Evolutionary conservation across 2,113 vertebrate species (phyloP), one percentile per base, ranked within the genome.

Genomic region (Calyptommatus sinebrachiatus): DNA sequence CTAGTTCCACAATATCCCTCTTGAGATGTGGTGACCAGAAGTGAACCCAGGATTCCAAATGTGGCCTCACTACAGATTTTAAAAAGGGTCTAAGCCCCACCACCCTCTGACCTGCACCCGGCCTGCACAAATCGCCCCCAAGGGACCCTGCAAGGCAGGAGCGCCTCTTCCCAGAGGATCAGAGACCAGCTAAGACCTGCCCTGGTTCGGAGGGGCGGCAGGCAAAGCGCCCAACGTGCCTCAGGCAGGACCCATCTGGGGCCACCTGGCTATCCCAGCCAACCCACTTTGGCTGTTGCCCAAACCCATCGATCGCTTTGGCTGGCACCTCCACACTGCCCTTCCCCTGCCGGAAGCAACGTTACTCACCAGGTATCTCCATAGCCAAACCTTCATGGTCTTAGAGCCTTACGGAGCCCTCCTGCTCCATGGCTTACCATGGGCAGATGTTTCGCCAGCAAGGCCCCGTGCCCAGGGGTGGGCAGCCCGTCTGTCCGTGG

Each of bases 321-420:
- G 45, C 46, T 73, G 78, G 78, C 78, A 48, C 57, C 4, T 3
- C 12, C 1, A 4, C 1, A 8, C 31, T 3, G 73, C 16, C 73
- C 73, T 62, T 66, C 80, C 80, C 45, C 80, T 75, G 14, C 24
- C 1, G 14, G 26, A 22, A 21, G 1, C 20, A 10, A 26, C 14
- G 7, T 61, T 12, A 83, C 81, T 83, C 70, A 83, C 81, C 81
- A 72, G 75, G 26, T 31, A 57, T 83, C 81, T 75, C 81, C 81
- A 83, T 83, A 66, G 69, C 81, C 81, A 68, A 77, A 57, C 11
- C 69, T 26, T 53, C 81, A 83, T 83, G 61, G 48, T 66, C 81
- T 35, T 45, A 73, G 69, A 1, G 4, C 7, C 75, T 77, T 67
- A 31, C 26, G 81, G 69, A 72, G 61, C 61, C 75, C 75, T 18